Percentiles rank a stretch among this genome's conserved stretches.
phyloP scores from a whole-genome alignment of 1,140 invertebrate species.

The Drosophila pectinifera region DNA sequence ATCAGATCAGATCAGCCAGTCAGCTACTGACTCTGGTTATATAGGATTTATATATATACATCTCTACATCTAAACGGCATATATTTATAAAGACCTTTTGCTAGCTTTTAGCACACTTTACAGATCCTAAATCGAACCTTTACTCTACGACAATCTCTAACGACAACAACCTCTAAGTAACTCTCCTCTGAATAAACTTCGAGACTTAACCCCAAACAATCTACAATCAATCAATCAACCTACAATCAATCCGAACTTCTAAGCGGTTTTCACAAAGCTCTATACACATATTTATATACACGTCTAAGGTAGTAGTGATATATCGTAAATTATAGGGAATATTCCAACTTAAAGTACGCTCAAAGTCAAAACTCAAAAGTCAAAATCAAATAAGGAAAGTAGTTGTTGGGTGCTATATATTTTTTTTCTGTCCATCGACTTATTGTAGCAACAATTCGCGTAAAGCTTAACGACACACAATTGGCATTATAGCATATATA shows the following conservation, averaged over 20 bases:
- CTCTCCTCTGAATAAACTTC: slow-evolving; percentile 36
- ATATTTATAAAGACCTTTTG: slow-evolving; percentile 75
- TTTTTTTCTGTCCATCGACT: slow-evolving; percentile 30
- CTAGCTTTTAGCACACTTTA: slow-evolving; percentile 66
- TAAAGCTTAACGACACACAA: slow-evolving; percentile 67
- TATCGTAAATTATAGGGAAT: slow-evolving; percentile 18
- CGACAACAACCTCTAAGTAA: slow-evolving; percentile 30
- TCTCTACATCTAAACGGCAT: slow-evolving; percentile 52
- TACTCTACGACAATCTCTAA: slow-evolving; percentile 78
- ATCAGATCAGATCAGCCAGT: slow-evolving; percentile 26
- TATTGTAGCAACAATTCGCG: slow-evolving; percentile 71
- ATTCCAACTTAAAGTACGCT: slow-evolving; percentile 27
- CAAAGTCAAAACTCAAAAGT: slow-evolving; percentile 31
- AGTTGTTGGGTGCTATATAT: slow-evolving; percentile 5
- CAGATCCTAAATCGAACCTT: slow-evolving; percentile 64
- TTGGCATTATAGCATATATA: slow-evolving; percentile 55
- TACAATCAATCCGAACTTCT: slow-evolving; percentile 53
- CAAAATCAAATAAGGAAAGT: slow-evolving; percentile 14
- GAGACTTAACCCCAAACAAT: slow-evolving; percentile 59
- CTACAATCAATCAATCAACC: slow-evolving; percentile 66
- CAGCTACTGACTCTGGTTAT: slow-evolving; percentile 34
- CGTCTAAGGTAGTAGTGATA: slow-evolving; percentile 69
- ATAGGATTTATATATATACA: slow-evolving; percentile 51
- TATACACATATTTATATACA: slow-evolving; percentile 53
- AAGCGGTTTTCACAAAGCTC: slow-evolving; percentile 80